Evolutionary conservation across 1,140 invertebrate genomes (phyloP), one percentile per base, ranked within the genome.

Genomic region (Philopotamus ludificatus): DNA sequence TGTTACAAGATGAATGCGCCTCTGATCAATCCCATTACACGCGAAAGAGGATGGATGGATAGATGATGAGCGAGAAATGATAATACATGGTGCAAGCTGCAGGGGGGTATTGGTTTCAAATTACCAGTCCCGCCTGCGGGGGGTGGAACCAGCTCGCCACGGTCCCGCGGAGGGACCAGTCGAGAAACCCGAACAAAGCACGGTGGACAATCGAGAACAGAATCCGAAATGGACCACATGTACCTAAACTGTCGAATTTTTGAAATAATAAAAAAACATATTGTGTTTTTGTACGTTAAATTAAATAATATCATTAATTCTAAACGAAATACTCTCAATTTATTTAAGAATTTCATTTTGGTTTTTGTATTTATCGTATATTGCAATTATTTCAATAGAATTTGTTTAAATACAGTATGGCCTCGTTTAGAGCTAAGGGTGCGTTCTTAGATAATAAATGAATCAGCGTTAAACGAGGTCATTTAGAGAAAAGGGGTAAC

Each of bases 81-180:
- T 68, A 65, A 59, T 68, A 68, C 58, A 55, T 62, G 50, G 44
- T 49, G 18, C n/a, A 44, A 65, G 61, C 63, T 58, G 49, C 58
- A 22, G 58, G 67, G 63, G 67, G 67, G 67, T 69, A 69, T 69
- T 66, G 67, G 60, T 69, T 69, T 69, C 67, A 65, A 69, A 66
- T 66, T 64, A 65, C 63, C 41, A 57, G 55, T 45, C 67, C 63
- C 53, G 49, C 26, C 25, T 28, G 16, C 49, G 57, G 63, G 59
- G 57, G 57, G 57, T 22, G 44, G 44, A 47, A 47, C 44, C 8
- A 47, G 18, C 44, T 47, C 44, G 44, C 21, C 21, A 57, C 26
- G 28, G 21, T 21, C 42, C 23, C 44, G 18, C 45, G 57, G 47
- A 60, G 41, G 21, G 57, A 15, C 4, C 23, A n/a, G 28, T 34